These are phyloP conservation scores for Trachymyrmex septentrionalis DNA, from an alignment of 1,140 invertebrate genomes.

Conservation along the genomic window DNA sequence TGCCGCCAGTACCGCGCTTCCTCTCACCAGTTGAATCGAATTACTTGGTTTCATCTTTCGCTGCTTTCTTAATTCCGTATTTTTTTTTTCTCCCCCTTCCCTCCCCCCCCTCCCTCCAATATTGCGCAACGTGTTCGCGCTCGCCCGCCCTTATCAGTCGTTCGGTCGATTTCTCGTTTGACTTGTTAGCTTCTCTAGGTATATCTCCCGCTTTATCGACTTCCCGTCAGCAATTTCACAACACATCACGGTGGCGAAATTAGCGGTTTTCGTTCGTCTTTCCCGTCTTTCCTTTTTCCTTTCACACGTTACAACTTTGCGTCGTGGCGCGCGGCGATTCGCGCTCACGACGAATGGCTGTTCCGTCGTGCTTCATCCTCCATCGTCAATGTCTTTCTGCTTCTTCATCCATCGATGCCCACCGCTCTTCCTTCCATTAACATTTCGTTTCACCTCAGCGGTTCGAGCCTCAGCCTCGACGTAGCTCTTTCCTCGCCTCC, in stretches of 20 bases:
- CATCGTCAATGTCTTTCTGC: conserved; percentile 58
- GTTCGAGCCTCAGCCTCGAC: conserved; percentile 52
- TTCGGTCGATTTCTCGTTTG: conserved; percentile 26
- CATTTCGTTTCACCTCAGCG: conserved; percentile 65
- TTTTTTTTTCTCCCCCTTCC: neutral
- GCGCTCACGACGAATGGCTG: conserved; percentile 55
- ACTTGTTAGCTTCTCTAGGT: conserved; percentile 47
- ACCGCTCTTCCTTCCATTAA: conserved; percentile 62
- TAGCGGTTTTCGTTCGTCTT: conserved; percentile 58
- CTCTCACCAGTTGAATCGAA: conserved; percentile 32
- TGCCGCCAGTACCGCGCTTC: conserved; percentile 20
- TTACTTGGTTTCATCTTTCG: conserved; percentile 9
- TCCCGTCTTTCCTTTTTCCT: conserved; percentile 50
- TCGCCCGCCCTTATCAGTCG: conserved; percentile 12
- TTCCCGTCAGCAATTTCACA: conserved; percentile 57
- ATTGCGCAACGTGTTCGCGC: conserved; percentile 30
- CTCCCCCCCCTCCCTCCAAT: too few species aligned
- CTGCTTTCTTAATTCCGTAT: conserved; percentile 21
- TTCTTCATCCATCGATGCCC: conserved; percentile 51
- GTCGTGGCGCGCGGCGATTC: conserved; percentile 43
- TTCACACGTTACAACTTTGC: conserved; percentile 60
- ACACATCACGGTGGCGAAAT: conserved; percentile 50
- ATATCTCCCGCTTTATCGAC: conserved; percentile 53
- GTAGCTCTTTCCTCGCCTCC: conserved; percentile 21
- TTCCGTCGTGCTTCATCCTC: conserved; percentile 62